These are phyloP conservation scores for Eustalomyia histrio DNA, from an alignment of 2,888 invertebrate species.

Conservation along the genomic window DNA sequence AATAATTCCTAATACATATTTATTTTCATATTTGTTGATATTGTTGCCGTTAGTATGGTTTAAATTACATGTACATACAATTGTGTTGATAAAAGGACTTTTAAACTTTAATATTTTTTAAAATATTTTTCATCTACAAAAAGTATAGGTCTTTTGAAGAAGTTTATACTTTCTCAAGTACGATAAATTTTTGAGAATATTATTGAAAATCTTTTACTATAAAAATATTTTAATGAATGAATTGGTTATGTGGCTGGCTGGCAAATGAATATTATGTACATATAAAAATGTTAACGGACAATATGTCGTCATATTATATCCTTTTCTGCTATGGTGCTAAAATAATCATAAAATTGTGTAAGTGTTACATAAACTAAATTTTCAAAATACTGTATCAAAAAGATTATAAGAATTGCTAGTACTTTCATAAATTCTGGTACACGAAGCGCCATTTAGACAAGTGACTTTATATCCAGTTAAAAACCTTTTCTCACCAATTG, in stretches of 20 bases:
- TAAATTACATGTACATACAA: conserved; percentile 1
- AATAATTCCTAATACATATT: conserved; percentile 56
- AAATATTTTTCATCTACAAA: too few relatives aligned
- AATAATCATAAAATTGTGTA: conserved; percentile 64
- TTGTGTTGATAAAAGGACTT: background rate
- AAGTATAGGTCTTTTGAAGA: too few relatives aligned
- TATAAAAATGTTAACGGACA: conserved; percentile 65
- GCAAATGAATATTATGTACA: too few relatives aligned
- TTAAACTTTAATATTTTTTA: too few relatives aligned
- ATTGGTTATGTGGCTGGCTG: conserved; percentile 19
- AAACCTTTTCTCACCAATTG: too few relatives aligned
- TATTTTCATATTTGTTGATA: conserved; percentile 20
- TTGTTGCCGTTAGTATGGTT: background rate
- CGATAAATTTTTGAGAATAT: too few relatives aligned
- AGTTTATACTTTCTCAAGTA: too few relatives aligned
- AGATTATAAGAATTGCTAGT: too few relatives aligned
- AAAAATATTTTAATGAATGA: background rate
- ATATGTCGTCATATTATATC: conserved; percentile 56
- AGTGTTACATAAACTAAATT: conserved; percentile 63
- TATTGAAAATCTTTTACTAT: too few relatives aligned
- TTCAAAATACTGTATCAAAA: conserved; percentile 7
- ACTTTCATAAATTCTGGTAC: too few relatives aligned
- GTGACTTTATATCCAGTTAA: too few relatives aligned
- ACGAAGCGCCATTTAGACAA: too few relatives aligned
- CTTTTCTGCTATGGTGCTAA: conserved; percentile 56